Base-by-base conservation (phyloP, 1,140 invertebrate genomes). In the Drosophila pruinosa region DNA sequence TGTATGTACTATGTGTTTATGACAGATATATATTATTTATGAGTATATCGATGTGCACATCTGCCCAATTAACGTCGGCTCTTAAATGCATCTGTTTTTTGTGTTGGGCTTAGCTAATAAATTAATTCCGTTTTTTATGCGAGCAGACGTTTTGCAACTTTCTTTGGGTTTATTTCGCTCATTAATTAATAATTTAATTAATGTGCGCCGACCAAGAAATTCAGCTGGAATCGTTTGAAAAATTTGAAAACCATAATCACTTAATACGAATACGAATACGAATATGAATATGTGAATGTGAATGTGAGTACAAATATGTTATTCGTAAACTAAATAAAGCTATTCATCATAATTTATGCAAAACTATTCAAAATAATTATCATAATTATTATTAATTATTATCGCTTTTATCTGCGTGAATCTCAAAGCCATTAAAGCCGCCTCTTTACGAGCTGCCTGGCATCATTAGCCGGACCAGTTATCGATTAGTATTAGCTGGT, bases 361-460 rank as follows among this genome's bases (percentile, higher is more conserved):
- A 50, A 59, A 17, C 24, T 36, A 48, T 41, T 50, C 43, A 22
- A 22, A 58, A 50, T 59, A 36, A 58, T 47, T 58, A 19, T 21
- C 17, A 31, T 67, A 67, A 67, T 67, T 59, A 59, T 41, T 59
- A 41, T 50, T 62, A 64, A 45, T 31, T 43, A 54, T 58, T 57
- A 56, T 53, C 4, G 21, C 4, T 26, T 19, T 65, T 36, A 58
- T 38, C n/a, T 54, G n/a, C 12, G 26, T 12, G 21, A 8, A 5
- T n/a, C 5, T 50, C 1, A 2, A 6, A 12, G 26, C 47, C 3
- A 31, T 50, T 31, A 26, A n/a, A 50, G 14, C 8, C 10, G 4
- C 7, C 2, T 12, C 12, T 48, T 28, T 28, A 48, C 22, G 12
- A 48, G 45, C 24, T 28, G 45, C 22, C 47, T 10, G 17, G 8